These are phyloP conservation scores for Cheirogaleus major DNA, from an alignment of 2,797 vertebrate genomes.

Conservation along the genomic window DNA sequence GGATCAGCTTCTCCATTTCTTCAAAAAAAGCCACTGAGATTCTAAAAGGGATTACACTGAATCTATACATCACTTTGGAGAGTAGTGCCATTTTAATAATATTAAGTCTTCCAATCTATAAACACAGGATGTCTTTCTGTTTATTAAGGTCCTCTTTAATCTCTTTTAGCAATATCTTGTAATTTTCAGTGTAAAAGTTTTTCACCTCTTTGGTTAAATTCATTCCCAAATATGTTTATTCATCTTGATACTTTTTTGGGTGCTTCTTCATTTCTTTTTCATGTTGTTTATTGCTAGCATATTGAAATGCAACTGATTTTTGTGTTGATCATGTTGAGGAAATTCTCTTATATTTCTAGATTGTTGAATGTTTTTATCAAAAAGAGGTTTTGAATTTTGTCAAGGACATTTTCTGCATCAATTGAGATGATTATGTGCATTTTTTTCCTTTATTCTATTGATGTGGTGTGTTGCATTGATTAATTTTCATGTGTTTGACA, in stretches of 20 bases:
- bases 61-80: not conserved
- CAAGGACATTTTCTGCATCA: not conserved
- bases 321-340: not conserved
- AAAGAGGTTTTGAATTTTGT: not conserved
- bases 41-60: not conserved
- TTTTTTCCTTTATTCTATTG: not conserved
- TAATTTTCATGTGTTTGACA: not conserved
- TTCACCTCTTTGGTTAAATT: not conserved
- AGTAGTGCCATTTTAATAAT: not conserved
- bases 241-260: not conserved
- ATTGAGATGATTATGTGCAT: not conserved
- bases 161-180: not conserved
- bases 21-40: not conserved
- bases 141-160: not conserved
- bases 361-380: not conserved
- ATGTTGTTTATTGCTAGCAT: not conserved
- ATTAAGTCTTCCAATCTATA: not conserved
- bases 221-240: not conserved
- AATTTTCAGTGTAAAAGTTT: not conserved
- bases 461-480: not conserved
- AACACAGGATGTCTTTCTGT: not conserved
- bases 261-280: not conserved
- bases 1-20: not conserved
- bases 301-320: not conserved
- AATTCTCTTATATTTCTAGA: not conserved